Evolutionary conservation across 2,797 vertebrate species (phyloP), one percentile per base, ranked within the genome.

Genomic region (Pantherophis alleghaniensis): DNA sequence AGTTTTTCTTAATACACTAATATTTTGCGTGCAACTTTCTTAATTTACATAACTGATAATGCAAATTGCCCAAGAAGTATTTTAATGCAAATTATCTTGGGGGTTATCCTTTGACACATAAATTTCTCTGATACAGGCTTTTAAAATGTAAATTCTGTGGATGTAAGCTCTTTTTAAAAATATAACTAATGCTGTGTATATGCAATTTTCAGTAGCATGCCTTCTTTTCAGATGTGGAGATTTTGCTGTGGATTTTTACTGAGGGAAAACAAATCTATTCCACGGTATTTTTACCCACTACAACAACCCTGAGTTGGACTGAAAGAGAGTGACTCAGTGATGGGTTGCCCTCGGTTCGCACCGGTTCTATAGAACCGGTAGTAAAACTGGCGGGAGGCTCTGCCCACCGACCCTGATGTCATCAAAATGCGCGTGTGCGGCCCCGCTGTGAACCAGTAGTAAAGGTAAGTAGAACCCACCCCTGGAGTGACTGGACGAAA

Each of bases 31-130:
- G 37, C 74, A 83, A 83, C 37, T 83, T 83, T 47, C 37, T 47
- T 83, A 83, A 83, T 83, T 83, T 83, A 83, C 37, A 83, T 83
- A 83, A 83, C 20, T 83, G 74, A 47, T 83, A 24, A 83, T 83
- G 37, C 47, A 83, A 83, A 83, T 83, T 47, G 74, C 37, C 20
- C 74, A 83, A 47, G 20, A 83, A 83, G 9, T 47, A 47, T 83
- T 83, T 83, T 47, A 47, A 47, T 83, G 74, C 74, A 83, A 83
- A 83, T 83, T 83, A 83, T 83, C 37, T 83, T 24, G 74, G 10
- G 74, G 37, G 74, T 83, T 83, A 83, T 83, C 37, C 37, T 83
- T 83, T 47, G 74, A 83, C 74, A 83, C 37, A 83, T 83, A 83
- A 24, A 83, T 83, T 83, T 83, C 20, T 47, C 74, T 83, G 74